Evolutionary conservation across 2,797 vertebrate genomes (phyloP).

Genomic region (Podarcis siculus): DNA sequence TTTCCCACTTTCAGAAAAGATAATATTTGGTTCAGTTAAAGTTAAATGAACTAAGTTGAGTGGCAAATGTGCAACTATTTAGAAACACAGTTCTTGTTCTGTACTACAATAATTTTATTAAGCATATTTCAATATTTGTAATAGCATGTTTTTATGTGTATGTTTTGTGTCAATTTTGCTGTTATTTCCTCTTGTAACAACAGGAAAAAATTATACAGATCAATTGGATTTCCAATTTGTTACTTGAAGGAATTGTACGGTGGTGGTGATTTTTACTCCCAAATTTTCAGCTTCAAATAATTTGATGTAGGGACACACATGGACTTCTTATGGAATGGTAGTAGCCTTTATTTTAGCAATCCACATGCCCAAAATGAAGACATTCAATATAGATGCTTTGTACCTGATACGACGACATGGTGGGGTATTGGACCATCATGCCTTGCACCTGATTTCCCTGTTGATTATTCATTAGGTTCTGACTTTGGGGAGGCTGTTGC

Average conservation of each 20-base stretch:
- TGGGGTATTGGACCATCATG: conserved; percentile 88
- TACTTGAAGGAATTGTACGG: not conserved
- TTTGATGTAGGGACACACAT: not conserved
- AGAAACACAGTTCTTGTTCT: not conserved
- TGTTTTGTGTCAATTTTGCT: not conserved
- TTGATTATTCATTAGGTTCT: conserved; percentile 80
- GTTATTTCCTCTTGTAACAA: not conserved
- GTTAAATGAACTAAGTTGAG: not conserved
- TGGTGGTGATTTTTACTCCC: not conserved
- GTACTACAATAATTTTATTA: not conserved
- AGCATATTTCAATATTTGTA: not conserved
- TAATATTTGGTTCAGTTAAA: not conserved
- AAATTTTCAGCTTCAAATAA: not conserved
- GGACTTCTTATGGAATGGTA: not conserved
- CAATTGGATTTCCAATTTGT: not conserved
- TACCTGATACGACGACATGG: conserved; percentile 89
- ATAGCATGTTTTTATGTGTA: not conserved
- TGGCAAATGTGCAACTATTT: not conserved
- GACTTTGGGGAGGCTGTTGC: conserved; percentile 85
- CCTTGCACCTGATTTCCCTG: conserved; percentile 84
- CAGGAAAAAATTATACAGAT: not conserved
- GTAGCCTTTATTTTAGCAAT: not conserved
- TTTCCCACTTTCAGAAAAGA: not conserved
- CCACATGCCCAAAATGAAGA: not conserved
- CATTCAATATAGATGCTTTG: not conserved